phyloP scores from a whole-genome alignment of 2,113 vertebrate genomes.

The Callipepla squamata region DNA sequence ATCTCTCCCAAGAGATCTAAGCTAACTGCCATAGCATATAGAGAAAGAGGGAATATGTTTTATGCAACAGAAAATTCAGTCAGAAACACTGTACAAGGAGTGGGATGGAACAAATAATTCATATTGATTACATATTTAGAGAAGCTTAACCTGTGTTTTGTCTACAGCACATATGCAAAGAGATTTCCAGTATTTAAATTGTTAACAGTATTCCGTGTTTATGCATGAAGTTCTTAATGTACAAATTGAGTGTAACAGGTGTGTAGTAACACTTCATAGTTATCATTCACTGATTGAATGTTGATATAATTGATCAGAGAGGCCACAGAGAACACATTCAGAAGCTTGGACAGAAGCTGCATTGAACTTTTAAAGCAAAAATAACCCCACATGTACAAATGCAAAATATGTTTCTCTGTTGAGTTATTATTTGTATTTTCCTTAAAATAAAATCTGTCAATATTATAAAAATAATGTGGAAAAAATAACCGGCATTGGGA shows the following conservation, averaged over 20 bases:
- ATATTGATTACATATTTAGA: not conserved
- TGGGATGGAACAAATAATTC: slow-evolving; percentile 3
- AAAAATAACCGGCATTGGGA: not conserved
- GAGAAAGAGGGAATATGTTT: not conserved
- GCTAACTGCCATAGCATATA: not conserved
- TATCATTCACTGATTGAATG: not conserved
- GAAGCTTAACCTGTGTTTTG: not conserved
- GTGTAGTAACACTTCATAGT: not conserved
- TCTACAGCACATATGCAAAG: not conserved
- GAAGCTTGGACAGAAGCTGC: not conserved
- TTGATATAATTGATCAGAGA: not conserved
- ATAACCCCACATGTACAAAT: not conserved
- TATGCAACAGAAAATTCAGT: slow-evolving; percentile 10
- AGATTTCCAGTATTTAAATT: not conserved
- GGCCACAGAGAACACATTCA: not conserved
- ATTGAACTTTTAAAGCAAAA: not conserved
- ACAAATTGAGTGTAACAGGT: not conserved
- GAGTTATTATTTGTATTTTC: not conserved
- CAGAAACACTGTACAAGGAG: not conserved
- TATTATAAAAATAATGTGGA: not conserved
- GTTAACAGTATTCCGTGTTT: not conserved
- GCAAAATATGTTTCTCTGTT: not conserved
- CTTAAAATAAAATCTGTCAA: not conserved
- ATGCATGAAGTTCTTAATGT: not conserved
- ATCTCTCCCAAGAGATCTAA: slow-evolving; percentile 19